Base-by-base conservation (phyloP, 2,888 invertebrate genomes). In the Alitta virens region DNA sequence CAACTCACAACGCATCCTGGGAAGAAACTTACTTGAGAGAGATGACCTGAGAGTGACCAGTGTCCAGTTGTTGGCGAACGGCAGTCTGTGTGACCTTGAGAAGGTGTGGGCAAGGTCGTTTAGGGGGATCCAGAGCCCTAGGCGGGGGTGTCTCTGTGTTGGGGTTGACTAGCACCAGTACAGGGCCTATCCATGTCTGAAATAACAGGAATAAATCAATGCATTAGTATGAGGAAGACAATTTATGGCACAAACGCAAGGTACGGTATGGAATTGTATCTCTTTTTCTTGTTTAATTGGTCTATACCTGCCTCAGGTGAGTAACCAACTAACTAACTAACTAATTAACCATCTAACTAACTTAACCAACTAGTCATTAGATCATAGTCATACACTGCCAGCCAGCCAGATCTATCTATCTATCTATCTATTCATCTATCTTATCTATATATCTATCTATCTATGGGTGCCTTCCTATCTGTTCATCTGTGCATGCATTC, bases 121-220 rank as follows among this genome's bases (percentile, higher is more conserved):
- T 14, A 5, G 25, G 18, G 23, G n/a, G 18, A 21, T 42, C 26
- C 42, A 60, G 26, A 12, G 60, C 52, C 40, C 26, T 53, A 18
- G 60, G 54, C 7, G 18, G 12, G 16, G 60, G 60, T n/a, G 33
- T 60, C 9, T 23, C 12, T 2, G 53, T 60, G 18, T 42, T 51
- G 3, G 63, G 63, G 53, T 63, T 63, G 33, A 63, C 50, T 24
- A 56, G 24, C 42, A 63, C 55, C 60, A 63, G 51, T 14, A 63
- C 42, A 21, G 60, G 56, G 3, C 63, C 63, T 16, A 63, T 56
- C 9, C 51, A 18, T 24, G 63, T 63, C 63, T 63, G 63, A 12
- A 46, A 52, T 23, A 43, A 52, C 25, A 52, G 23, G 24, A 5
- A 33, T 33, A 33, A 33, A 33, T 33, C 33, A 33, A 33, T 33